Evolutionary conservation across 2,888 invertebrate genomes (phyloP).

Genomic region (Microchrysa polita): DNA sequence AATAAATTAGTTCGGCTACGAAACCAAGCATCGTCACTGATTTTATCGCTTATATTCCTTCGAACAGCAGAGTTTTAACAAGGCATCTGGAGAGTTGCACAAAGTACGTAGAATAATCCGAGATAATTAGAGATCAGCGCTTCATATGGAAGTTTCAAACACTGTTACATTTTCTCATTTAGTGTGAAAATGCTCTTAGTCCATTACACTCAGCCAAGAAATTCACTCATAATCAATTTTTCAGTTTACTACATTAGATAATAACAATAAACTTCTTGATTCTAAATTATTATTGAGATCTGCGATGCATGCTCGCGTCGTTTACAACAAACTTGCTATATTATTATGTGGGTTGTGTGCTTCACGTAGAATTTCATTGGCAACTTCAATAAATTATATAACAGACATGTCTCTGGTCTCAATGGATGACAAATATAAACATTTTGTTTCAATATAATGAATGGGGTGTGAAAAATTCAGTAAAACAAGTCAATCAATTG

Average conservation of each 20-base stretch:
- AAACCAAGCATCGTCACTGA: too few relatives aligned
- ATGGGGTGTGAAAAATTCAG: too few relatives aligned
- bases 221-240: neutral
- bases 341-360: slow-evolving; percentile 12
- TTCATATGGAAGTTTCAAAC: too few relatives aligned
- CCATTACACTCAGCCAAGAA: neutral
- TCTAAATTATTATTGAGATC: neutral
- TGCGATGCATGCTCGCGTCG: slow-evolving; percentile 4
- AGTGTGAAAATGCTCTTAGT: too few relatives aligned
- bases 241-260: neutral
- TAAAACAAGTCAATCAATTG: too few relatives aligned
- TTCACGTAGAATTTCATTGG: neutral
- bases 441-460: neutral
- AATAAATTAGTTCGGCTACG: too few relatives aligned
- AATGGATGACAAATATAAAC: neutral
- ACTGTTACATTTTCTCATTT: too few relatives aligned
- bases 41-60: too few relatives aligned
- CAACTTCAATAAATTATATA: neutral
- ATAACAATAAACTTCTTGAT: neutral
- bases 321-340: slow-evolving; percentile 13
- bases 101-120: too few relatives aligned
- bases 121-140: too few relatives aligned
- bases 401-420: neutral
- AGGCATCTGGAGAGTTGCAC: too few relatives aligned
- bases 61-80: too few relatives aligned